Base-by-base conservation (phyloP, 2,797 vertebrate genomes). In the Luscinia megarhynchos region DNA sequence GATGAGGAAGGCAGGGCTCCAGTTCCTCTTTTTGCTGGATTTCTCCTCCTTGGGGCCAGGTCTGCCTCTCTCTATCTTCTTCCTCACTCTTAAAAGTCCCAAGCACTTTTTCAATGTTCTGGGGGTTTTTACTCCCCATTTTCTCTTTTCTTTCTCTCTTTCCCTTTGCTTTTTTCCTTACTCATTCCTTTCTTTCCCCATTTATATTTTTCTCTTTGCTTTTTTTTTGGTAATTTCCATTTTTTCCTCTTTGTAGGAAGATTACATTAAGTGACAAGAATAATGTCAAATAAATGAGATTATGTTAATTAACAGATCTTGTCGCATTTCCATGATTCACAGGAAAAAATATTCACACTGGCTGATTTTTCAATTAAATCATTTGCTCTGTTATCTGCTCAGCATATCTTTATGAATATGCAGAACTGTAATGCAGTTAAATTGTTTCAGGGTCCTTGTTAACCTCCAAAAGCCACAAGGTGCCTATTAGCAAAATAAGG, bases 281-380 rank as follows among this genome's bases (percentile, higher is more conserved):
- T 92, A 92, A 86, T 83, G 88, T 89, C 79, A 81, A 95, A 91
- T 92, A 96, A 96, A 96, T 82, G 93, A 94, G 93, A 92, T 96
- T 92, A 87, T 94, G 91, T 94, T 90, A 95, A 95, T 96, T 93
- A 96, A 92, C 86, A 95, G 96, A 96, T 95, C 96, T 96, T 95
- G 95, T 95, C 74, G 5, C 83, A 63, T 96, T 97, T 87, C 76
- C 54, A 53, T 63, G 86, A 96, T 85, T 95, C 94, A 83, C 70
- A 63, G 72, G 86, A 83, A 93, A 90, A 96, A 93, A 84, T 70
- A 82, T 94, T 90, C 94, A 94, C 85, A 69, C 55, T 91, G 91
- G 63, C 94, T 96, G 94, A 84, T 89, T 96, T 95, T 96, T 95
- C 95, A 97, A 97, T 97, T 97, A 96, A 97, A 96, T 76, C 36